phyloP scores from a whole-genome alignment of 1,140 invertebrate species.

The Wiebesia pumilae region DNA sequence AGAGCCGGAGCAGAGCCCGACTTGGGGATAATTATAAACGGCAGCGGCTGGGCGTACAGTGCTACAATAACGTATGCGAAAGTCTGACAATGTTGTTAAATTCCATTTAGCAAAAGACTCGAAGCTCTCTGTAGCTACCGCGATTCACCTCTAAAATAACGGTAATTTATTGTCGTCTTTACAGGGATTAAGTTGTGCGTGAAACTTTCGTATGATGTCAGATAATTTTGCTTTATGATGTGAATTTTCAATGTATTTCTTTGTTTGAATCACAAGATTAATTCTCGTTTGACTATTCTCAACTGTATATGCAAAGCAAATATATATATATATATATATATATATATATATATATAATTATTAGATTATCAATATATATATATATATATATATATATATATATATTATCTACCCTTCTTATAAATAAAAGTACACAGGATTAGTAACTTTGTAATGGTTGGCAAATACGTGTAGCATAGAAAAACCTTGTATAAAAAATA shows the following conservation, averaged over 20 bases:
- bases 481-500: no score
- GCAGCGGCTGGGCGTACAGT: slow-evolving; percentile 17
- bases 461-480: no score
- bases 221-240: not conserved
- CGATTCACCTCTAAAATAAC: not conserved
- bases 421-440: no score
- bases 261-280: not conserved
- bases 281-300: no score
- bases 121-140: not conserved
- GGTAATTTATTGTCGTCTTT: not conserved
- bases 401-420: no score
- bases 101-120: slow-evolving; percentile 52
- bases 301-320: no score
- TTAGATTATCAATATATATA: no score
- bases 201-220: not conserved
- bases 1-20: slow-evolving; percentile 50
- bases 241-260: not conserved
- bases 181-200: not conserved
- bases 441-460: no score
- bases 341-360: no score
- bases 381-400: no score
- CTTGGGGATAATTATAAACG: slow-evolving; percentile 62
- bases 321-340: no score
- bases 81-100: slow-evolving; percentile 57
- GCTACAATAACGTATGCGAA: slow-evolving; percentile 31